Base-by-base conservation (phyloP, 2,113 vertebrate genomes). In the Elaphurus davidianus region DNA sequence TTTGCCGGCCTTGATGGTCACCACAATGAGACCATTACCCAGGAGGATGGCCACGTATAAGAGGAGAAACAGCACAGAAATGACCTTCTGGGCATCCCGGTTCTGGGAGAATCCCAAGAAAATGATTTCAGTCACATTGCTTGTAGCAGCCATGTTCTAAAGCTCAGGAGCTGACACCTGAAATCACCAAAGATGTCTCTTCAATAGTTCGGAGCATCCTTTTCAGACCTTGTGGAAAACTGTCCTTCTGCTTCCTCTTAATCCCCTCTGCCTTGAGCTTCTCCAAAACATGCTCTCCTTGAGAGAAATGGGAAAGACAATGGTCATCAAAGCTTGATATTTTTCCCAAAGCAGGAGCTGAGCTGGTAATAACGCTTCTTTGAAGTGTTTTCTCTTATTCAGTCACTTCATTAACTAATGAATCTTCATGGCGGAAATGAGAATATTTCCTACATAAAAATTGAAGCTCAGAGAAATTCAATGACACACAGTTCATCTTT, bases 61-160 rank as follows among this genome's bases (percentile, higher is more conserved):
- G 76, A 98, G 50, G 40, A 98, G 98, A 71, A 98, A 95, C 3
- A 78, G 3, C 87, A 45, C 97, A 83, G 87, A 91, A 78, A 96
- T 50, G 27, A 60, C n/a, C 33, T 89, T 98, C 83, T 98, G 92
- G 15, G 54, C 21, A 3, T 91, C 47, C 17, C 8, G 14, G 15
- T 94, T 88, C 87, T 62, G 94, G 33, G 97, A 97, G 50, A 98
- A 94, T 4, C 95, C 95, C 87, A 95, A 81, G 84, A 98, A 86
- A 89, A 89, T 23, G 0, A 97, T 89, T 76, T 97, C 94, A 45
- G 94, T 95, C 84, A 94, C 33, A 7, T 96, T 97, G 83, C 87
- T 97, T 13, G 15, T 9, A 27, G 43, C 6, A 9, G 27, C 67
- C 98, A 96, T 97, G 60, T 27, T 85, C 78, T n/a, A 71, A 91